phyloP scores from a whole-genome alignment of 2,797 vertebrate species.

The Arremon aurantiirostris region DNA sequence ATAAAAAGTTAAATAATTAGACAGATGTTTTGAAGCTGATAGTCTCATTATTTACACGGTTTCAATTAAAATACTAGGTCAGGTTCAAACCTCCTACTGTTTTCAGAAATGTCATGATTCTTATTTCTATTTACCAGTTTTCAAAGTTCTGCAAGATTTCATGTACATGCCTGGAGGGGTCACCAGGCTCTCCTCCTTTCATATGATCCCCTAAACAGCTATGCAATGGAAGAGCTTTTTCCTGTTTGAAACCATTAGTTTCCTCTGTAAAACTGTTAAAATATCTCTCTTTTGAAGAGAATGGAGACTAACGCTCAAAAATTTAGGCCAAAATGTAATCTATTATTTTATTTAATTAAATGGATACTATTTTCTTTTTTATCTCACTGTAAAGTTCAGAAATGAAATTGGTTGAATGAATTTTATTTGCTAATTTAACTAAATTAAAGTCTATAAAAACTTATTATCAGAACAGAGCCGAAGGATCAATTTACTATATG shows the following conservation, averaged over 20 bases:
- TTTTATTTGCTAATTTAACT: neutral
- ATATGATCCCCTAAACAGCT: neutral
- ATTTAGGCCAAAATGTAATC: neutral
- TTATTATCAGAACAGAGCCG: neutral
- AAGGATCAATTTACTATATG: neutral
- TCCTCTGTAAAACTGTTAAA: neutral
- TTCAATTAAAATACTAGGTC: neutral
- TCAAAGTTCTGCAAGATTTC: neutral
- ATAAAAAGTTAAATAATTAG: neutral
- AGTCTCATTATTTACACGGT: neutral
- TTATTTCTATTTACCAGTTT: neutral
- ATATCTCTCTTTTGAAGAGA: neutral
- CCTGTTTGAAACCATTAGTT: neutral
- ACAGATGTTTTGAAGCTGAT: neutral
- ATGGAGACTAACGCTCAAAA: neutral
- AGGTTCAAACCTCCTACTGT: neutral
- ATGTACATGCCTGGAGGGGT: neutral
- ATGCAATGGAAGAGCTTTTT: neutral
- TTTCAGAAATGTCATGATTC: neutral
- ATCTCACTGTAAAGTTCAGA: neutral
- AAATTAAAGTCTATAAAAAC: neutral
- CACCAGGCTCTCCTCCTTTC: rapidly evolving
- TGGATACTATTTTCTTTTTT: neutral
- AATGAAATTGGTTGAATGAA: neutral
- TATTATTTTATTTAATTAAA: neutral